Percentiles rank a stretch among this genome's conserved stretches.
Conservation (phyloP, 2,113 vertebrate species). For the Caranx ignobilis region DNA sequence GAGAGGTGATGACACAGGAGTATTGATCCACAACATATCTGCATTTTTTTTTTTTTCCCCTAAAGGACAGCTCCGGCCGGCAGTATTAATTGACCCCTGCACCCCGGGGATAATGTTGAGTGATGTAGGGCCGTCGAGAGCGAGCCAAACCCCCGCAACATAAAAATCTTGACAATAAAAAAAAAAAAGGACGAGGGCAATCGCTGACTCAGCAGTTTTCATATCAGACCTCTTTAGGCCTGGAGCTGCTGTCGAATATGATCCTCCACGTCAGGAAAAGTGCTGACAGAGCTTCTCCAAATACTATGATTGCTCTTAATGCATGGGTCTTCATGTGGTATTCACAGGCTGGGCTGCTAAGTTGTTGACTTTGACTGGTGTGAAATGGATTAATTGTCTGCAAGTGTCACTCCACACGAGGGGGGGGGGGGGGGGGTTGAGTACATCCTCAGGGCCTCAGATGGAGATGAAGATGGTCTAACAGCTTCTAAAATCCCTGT, state of each 20-base stretch:
- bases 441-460: background rate
- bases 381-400: background rate
- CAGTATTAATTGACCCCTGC: slow-evolving; percentile 76
- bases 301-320: slow-evolving; percentile 32
- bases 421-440: background rate
- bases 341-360: slow-evolving; percentile 1
- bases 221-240: slow-evolving; percentile 63
- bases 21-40: slow-evolving; percentile 78
- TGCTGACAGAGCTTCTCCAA: slow-evolving; percentile 55
- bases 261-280: slow-evolving; percentile 54
- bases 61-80: slow-evolving; percentile 61
- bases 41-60: slow-evolving; percentile 56
- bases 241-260: slow-evolving; percentile 34
- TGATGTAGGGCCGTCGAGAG: slow-evolving; percentile 65
- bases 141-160: slow-evolving; percentile 55
- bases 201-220: slow-evolving; percentile 79
- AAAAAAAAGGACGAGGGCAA: slow-evolving; percentile 23
- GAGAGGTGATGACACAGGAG: slow-evolving; percentile 72
- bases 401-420: background rate
- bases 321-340: background rate
- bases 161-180: slow-evolving; percentile 75
- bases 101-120: slow-evolving; percentile 68
- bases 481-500: background rate
- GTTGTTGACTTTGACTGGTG: slow-evolving; percentile 17
- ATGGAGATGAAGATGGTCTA: background rate